A percentile compares a stretch with the other conserved stretches of the same genome.
phyloP scores from a whole-genome alignment of 2,113 vertebrate species.

The Pluvialis apricaria region DNA sequence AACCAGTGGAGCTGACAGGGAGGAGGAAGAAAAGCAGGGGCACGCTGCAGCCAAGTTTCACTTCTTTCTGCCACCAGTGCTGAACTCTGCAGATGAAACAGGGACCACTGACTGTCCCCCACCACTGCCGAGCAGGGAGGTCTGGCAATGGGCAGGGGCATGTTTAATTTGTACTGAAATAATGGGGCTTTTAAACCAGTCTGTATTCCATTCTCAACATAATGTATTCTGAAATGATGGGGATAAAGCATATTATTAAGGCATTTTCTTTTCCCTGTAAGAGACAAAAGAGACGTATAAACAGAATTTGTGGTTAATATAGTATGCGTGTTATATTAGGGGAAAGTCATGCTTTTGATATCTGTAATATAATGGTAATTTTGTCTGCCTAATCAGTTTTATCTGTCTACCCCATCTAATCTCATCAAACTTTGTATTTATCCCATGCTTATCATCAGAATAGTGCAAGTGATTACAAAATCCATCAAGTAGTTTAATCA shows the following conservation, averaged over 20 bases:
- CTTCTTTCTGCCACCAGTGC: background rate
- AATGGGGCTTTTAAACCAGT: background rate
- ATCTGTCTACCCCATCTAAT: constrained; percentile 43
- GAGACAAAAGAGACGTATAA: constrained; percentile 4
- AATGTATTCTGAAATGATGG: background rate
- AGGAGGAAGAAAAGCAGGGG: background rate
- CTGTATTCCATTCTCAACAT: background rate
- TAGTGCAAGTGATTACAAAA: constrained; percentile 36
- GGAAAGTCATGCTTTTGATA: background rate
- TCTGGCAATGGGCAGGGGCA: background rate
- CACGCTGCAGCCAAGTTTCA: background rate
- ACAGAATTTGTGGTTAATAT: background rate
- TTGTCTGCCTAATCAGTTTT: constrained; percentile 36
- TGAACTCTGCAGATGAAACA: background rate
- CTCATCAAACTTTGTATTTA: constrained; percentile 35
- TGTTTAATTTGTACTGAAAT: background rate
- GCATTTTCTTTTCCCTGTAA: background rate
- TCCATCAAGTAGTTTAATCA: constrained; percentile 10
- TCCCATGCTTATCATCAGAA: background rate
- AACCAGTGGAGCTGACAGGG: background rate
- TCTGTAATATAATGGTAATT: background rate
- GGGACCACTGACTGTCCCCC: background rate
- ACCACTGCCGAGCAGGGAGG: background rate
- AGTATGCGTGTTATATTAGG: background rate
- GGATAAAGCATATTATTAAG: background rate